These are phyloP conservation scores for Phenganax stokvisi DNA, from an alignment of 92 coral and sea anemone genomes.

Conservation along the genomic window DNA sequence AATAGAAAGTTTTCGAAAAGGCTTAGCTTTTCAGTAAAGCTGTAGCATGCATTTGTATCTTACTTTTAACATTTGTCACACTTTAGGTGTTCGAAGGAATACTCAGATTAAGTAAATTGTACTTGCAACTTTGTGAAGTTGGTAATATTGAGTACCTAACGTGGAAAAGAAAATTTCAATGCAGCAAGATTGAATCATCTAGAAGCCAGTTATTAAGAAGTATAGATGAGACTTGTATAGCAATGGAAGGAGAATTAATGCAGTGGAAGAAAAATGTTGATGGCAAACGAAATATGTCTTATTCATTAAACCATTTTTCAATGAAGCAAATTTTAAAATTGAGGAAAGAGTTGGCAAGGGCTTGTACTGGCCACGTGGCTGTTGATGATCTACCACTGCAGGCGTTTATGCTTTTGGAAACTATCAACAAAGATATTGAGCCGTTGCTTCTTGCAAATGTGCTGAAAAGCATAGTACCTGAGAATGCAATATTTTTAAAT, in stretches of 20 bases:
- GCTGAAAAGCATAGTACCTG: conserved; percentile 2
- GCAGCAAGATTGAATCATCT: conserved; percentile 33
- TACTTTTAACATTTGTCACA: neutral
- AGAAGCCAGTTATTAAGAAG: conserved; percentile 13
- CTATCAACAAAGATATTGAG: conserved; percentile 57
- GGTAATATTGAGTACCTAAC: conserved; percentile 71
- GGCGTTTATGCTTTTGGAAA: conserved; percentile 63
- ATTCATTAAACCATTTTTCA: conserved; percentile 61
- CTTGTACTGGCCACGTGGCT: conserved; percentile 23
- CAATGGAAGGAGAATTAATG: conserved; percentile 52
- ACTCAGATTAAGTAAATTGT: conserved; percentile 51
- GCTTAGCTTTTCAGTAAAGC: too few species aligned
- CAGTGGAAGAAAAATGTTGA: conserved; percentile 58
- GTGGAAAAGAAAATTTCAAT: conserved; percentile 54
- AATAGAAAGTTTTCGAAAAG: too few species aligned
- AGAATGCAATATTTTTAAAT: neutral
- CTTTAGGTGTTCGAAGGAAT: conserved; percentile 50
- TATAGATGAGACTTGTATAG: conserved; percentile 33
- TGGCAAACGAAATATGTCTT: conserved; percentile 44
- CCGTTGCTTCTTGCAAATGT: conserved; percentile 42
- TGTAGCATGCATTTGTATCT: too few species aligned
- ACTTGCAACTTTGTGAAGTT: conserved; percentile 54
- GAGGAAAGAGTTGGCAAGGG: conserved; percentile 56
- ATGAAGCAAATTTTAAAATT: conserved; percentile 62
- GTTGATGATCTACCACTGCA: conserved; percentile 45